phyloP scores from a whole-genome alignment of 2,113 vertebrate genomes.

The Sciurus niger region DNA sequence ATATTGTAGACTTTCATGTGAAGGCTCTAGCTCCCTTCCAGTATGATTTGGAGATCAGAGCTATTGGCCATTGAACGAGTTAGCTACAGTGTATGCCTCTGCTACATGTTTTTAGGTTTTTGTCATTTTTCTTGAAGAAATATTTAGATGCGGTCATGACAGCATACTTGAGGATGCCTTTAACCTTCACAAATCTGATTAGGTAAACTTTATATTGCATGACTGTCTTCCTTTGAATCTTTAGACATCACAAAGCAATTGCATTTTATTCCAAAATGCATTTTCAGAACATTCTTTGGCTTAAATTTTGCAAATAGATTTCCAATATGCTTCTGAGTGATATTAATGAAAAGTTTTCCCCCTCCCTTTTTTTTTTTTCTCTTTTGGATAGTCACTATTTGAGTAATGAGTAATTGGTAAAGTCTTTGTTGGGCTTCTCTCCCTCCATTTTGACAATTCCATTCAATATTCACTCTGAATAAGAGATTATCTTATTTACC shows the following conservation, averaged over 20 bases:
- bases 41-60: neutral
- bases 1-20: neutral
- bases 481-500: neutral
- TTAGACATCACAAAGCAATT: slow-evolving; percentile 1
- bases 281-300: slow-evolving; percentile 29
- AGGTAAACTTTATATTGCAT: neutral
- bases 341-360: slow-evolving; percentile 29
- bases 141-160: neutral
- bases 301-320: slow-evolving; percentile 48
- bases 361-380: neutral
- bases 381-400: neutral
- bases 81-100: neutral
- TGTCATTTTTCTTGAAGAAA: slow-evolving; percentile 12
- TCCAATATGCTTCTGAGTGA: slow-evolving; percentile 48
- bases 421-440: neutral
- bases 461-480: neutral
- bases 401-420: neutral
- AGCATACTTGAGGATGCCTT: neutral
- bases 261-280: slow-evolving; percentile 25
- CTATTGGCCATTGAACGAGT: neutral
- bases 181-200: slow-evolving; percentile 35
- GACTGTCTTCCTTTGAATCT: slow-evolving; percentile 52
- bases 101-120: neutral
- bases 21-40: neutral
- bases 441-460: slow-evolving; percentile 28